Conservation (phyloP, 2,113 vertebrate species). For the Plotosus lineatus region DNA sequence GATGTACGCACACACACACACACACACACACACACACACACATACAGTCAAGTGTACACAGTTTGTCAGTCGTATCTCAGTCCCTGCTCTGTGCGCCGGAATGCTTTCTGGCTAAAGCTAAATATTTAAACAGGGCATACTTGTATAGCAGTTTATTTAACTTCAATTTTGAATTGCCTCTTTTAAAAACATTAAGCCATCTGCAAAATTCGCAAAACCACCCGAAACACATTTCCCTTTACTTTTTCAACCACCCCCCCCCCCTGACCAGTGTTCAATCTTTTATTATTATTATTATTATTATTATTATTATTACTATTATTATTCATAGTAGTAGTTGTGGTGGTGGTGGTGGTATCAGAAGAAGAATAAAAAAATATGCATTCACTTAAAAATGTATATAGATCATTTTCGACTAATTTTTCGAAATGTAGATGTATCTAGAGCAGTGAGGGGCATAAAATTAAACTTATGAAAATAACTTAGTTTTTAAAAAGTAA, state of each 20-base stretch:
- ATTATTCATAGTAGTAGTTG: no score
- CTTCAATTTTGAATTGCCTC: constrained; percentile 52
- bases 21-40: background rate
- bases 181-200: constrained; percentile 56
- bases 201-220: constrained; percentile 38
- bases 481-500: no score
- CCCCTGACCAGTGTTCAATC: background rate
- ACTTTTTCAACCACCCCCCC: background rate
- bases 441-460: no score
- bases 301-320: background rate
- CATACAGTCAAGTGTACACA: background rate
- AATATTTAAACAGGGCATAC: constrained; percentile 71
- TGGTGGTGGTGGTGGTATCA: no score
- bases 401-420: no score
- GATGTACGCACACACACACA: background rate
- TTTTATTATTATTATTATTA: background rate
- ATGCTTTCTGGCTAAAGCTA: constrained; percentile 50
- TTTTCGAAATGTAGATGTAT: no score
- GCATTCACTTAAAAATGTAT: no score
- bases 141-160: constrained; percentile 66
- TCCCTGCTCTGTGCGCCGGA: constrained; percentile 23
- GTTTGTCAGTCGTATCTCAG: constrained; percentile 29
- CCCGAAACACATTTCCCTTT: background rate
- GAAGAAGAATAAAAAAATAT: no score
- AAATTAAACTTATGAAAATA: no score